Base-by-base conservation (phyloP, 2,888 invertebrate species). In the Cremastinae sp. region DNA sequence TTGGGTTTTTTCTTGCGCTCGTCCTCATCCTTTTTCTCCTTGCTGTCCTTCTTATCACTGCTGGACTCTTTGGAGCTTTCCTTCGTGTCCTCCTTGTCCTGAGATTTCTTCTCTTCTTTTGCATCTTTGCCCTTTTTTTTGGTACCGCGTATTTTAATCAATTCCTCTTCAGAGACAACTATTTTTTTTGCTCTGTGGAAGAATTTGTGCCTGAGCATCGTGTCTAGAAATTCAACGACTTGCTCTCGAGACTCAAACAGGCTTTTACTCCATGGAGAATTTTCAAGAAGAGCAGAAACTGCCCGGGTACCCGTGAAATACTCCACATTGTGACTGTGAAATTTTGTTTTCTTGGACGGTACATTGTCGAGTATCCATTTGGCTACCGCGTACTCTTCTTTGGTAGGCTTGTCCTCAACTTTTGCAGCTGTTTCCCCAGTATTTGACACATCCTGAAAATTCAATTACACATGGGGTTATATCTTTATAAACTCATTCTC, bases 261-360 rank as follows among this genome's bases (percentile, higher is more conserved):
- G 0, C 95, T 93, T 61, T 94, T 93, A 74, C 94, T 95, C 94
- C 96, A 99, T 89, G 96, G 96, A 0, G 99, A 99, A 36, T 83
- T 86, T 49, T 96, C 95, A 88, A 98, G 90, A 5, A 99, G 91
- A 0, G 95, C 95, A 88, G 99, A 98, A 10, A 99, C 94, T 0
- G 98, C 99, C 89, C 97, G 96, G 78, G 93, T 91, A 94, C 97
- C 97, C 81, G 97, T 97, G 87, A 99, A 99, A 91, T 98, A 99
- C 89, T 98, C 97, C 9, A 99, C 98, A 90, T 97, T 96, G 90
- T 99, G 98, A 87, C 96, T 97, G 61, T 98, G 92, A 89, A 99
- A 97, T 90, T 98, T 98, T 0, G 98, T 98, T 89, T 96, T 97
- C 91, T 98, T 98, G 1, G 95, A 96, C 38, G 96, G 97, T 20